These are phyloP conservation scores for Radopholus similis DNA, from an alignment of 1,140 invertebrate species.

Conservation along the genomic window DNA sequence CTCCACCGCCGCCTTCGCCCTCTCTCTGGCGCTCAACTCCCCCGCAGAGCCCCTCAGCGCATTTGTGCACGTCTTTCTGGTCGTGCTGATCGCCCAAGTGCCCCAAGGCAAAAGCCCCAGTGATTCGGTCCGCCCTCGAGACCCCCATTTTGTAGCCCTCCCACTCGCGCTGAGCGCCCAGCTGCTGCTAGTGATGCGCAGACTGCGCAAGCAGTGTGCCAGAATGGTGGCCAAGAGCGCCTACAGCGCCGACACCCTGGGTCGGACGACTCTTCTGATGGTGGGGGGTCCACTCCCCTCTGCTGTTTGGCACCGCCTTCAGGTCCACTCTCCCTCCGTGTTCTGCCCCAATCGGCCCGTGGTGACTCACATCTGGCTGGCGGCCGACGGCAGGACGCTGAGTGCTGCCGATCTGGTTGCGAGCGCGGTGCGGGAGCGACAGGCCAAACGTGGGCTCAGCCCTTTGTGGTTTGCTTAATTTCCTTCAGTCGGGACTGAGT, in stretches of 20 bases:
- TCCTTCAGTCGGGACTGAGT: too few relatives aligned
- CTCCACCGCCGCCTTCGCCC: constrained; percentile 33
- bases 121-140: neutral
- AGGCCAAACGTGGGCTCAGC: neutral
- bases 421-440: neutral
- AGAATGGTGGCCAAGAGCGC: constrained; percentile 38
- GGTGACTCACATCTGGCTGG: constrained; percentile 20
- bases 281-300: constrained; percentile 7
- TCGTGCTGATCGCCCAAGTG: constrained; percentile 35
- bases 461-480: too few relatives aligned
- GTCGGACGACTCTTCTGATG: constrained; percentile 37
- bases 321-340: constrained; percentile 6
- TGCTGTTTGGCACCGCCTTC: neutral
- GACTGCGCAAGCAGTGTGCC: constrained; percentile 22
- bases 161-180: constrained; percentile 46
- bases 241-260: constrained; percentile 40
- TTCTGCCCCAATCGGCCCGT: neutral
- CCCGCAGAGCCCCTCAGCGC: constrained; percentile 27
- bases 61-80: constrained; percentile 47
- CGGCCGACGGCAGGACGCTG: neutral
- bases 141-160: constrained; percentile 26
- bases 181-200: constrained; percentile 40
- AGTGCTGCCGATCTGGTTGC: neutral
- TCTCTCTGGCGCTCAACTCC: constrained; percentile 31
- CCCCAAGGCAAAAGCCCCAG: constrained; percentile 30